Conservation (phyloP, 37 sponge, comb jelly and placozoan species). For the Hexactinellida sp. region DNA sequence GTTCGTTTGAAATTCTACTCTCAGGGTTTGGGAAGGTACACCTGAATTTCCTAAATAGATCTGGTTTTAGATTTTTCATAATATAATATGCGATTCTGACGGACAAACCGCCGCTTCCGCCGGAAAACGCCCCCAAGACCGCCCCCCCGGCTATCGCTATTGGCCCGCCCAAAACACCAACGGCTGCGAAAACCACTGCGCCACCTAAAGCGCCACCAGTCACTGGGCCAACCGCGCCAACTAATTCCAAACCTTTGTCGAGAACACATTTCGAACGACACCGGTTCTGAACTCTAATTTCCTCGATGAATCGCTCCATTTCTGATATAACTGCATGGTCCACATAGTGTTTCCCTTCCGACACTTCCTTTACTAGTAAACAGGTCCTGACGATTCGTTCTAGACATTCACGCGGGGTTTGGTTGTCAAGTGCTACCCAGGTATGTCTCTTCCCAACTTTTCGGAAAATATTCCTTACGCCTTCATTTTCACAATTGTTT, state of each 20-base stretch:
- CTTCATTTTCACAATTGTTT: neutral
- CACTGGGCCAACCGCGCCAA: neutral
- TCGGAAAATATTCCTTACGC: neutral
- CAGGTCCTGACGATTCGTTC: neutral
- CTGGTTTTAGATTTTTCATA: neutral
- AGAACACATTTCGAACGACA: neutral
- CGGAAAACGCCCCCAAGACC: neutral
- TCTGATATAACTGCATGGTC: neutral
- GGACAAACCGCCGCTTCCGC: neutral
- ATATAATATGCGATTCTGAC: neutral
- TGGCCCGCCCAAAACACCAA: neutral
- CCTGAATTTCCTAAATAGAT: neutral
- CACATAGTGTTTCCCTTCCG: neutral
- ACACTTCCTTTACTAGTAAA: neutral
- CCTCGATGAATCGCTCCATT: neutral
- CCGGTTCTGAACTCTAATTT: neutral
- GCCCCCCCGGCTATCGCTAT: neutral
- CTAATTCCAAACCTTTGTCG: neutral
- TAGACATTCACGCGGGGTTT: neutral
- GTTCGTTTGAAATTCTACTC: neutral
- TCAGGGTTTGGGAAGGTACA: neutral
- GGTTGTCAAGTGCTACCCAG: neutral
- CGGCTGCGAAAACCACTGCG: neutral
- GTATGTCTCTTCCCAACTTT: neutral
- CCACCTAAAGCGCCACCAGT: neutral